Evolutionary conservation across 2,888 invertebrate species (phyloP).

Genomic region (Thecophora atra): DNA sequence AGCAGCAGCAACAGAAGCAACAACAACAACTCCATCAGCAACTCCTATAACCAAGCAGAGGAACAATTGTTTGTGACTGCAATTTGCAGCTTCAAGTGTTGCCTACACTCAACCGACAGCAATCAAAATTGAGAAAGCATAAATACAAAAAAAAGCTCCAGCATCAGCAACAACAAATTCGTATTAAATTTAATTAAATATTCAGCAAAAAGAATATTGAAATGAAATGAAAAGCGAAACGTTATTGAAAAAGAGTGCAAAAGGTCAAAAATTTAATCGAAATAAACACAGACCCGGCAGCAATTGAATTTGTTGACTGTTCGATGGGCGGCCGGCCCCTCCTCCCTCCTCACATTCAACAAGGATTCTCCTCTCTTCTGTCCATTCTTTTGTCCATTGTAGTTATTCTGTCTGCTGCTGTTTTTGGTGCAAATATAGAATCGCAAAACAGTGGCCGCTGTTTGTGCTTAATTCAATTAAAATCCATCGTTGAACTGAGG

Average conservation of each 20-base stretch:
- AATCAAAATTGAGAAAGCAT: background rate
- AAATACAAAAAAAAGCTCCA: background rate
- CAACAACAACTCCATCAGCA: slow-evolving; percentile 8
- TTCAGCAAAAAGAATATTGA: background rate
- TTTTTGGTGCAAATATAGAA: background rate
- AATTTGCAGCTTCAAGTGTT: slow-evolving; percentile 26
- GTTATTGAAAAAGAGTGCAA: background rate
- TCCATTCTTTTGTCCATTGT: background rate
- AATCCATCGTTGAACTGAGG: background rate
- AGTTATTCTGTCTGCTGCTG: background rate
- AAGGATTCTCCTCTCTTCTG: background rate
- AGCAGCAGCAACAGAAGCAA: slow-evolving; percentile 3
- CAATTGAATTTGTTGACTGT: slow-evolving; percentile 14
- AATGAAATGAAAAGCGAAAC: background rate
- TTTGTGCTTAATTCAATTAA: slow-evolving; percentile 32
- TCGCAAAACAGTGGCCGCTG: background rate
- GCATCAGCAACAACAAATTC: background rate
- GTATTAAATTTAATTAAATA: slow-evolving; percentile 16
- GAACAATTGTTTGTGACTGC: slow-evolving; percentile 5
- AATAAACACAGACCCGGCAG: slow-evolving; percentile 15
- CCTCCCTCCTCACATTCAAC: no score
- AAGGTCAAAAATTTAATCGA: slow-evolving; percentile 13
- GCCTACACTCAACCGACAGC: slow-evolving; percentile 9
- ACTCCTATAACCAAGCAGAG: background rate
- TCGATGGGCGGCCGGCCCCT: background rate